These are phyloP conservation scores for Vandiemenella viatica DNA, from an alignment of 2,888 invertebrate genomes.

Conservation along the genomic window DNA sequence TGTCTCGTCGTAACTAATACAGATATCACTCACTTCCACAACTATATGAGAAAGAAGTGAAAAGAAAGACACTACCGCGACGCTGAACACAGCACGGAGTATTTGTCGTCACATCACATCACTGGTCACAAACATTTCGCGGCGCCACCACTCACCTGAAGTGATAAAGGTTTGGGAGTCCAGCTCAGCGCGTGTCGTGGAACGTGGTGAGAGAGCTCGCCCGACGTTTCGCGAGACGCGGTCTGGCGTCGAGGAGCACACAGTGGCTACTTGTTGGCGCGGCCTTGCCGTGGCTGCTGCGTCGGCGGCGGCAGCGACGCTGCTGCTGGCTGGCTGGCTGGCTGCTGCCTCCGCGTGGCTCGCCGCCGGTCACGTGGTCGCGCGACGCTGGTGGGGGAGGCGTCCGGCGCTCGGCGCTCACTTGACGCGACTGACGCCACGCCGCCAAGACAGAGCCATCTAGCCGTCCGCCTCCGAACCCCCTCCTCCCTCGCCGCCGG, in stretches of 20 bases:
- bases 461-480: background rate
- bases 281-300: background rate
- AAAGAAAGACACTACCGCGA: no score
- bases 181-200: background rate
- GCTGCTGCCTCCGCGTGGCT: background rate
- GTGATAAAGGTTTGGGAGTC: background rate
- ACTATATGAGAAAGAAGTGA: no score
- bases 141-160: no score
- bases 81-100: no score
- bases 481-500: background rate
- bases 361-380: background rate
- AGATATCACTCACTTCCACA: no score
- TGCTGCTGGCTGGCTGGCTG: background rate
- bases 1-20: no score
- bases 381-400: background rate
- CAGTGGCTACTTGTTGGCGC: background rate
- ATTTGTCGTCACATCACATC: no score
- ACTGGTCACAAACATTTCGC: no score
- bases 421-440: slow-evolving; percentile 1
- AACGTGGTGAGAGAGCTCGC: background rate
- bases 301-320: background rate
- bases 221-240: background rate
- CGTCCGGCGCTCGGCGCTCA: background rate
- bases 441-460: background rate
- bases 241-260: background rate